A percentile compares a stretch with the other conserved stretches of the same genome.
Evolutionary conservation across 2,113 vertebrate species (phyloP).

Genomic region (Progne subis): DNA sequence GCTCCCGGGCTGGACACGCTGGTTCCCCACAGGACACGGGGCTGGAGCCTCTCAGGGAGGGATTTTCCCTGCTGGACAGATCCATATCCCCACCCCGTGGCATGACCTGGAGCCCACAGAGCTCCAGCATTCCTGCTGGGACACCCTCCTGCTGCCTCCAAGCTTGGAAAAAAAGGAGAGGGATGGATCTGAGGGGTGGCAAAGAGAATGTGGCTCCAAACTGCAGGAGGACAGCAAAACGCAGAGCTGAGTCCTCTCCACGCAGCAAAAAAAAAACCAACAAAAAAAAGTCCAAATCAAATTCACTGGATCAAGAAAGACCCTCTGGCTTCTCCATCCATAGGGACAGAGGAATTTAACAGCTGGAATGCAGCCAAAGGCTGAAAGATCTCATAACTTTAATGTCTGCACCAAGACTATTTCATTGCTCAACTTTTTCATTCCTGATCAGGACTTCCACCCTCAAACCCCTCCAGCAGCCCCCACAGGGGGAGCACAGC

Average conservation of each 20-base stretch:
- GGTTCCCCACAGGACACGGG: conserved; percentile 29
- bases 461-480: not conserved
- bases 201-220: not conserved
- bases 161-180: not conserved
- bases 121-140: not conserved
- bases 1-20: not conserved
- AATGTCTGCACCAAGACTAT: not conserved
- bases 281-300: not conserved
- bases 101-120: conserved; percentile 17
- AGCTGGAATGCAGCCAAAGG: not conserved
- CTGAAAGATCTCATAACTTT: not conserved
- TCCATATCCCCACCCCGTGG: conserved; percentile 84
- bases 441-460: not conserved
- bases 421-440: not conserved
- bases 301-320: not conserved
- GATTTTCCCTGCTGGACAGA: conserved; percentile 66
- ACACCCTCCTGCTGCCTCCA: conserved; percentile 46
- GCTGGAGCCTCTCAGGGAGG: not conserved
- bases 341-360: not conserved
- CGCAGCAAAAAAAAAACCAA: not conserved
- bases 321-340: not conserved
- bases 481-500: not conserved
- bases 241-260: not conserved
- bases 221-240: not conserved
- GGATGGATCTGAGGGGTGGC: not conserved